Evolutionary conservation across 2,888 invertebrate genomes (phyloP).

Genomic region (Ischnura elegans): DNA sequence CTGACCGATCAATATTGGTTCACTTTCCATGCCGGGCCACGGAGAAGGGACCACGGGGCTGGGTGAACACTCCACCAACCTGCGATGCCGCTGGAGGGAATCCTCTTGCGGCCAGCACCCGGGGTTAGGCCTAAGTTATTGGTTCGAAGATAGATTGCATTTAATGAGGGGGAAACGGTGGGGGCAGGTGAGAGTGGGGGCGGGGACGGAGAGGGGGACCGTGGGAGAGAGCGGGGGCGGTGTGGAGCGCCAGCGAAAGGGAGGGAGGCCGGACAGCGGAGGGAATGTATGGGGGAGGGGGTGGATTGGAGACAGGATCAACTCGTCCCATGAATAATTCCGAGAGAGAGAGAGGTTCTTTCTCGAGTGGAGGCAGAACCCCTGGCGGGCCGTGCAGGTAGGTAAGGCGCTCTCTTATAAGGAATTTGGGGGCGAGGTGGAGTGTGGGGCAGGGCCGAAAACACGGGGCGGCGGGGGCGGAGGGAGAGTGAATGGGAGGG

Average conservation of each 20-base stretch:
- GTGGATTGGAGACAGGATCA: constrained; percentile 59
- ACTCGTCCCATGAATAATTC: constrained; percentile 67
- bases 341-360: constrained; percentile 52
- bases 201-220: not conserved
- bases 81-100: not conserved
- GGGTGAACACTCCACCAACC: constrained; percentile 1
- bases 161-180: constrained; percentile 56
- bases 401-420: constrained; percentile 62
- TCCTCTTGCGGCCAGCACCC: constrained; percentile 38
- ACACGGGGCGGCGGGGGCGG: constrained; percentile 6
- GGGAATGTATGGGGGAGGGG: not conserved
- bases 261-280: not conserved
- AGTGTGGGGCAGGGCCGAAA: not conserved
- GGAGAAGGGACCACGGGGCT: not conserved
- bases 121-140: constrained; percentile 45
- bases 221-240: not conserved
- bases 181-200: constrained; percentile 28
- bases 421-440: constrained; percentile 19
- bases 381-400: constrained; percentile 64
- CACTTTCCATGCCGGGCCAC: constrained; percentile 9
- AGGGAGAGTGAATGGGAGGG: not conserved
- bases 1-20: constrained; percentile 9
- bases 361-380: not conserved
- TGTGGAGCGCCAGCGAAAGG: not conserved
- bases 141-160: constrained; percentile 62